Conservation (phyloP, 2,113 vertebrate species). For the Tetraodon nigroviridis region DNA sequence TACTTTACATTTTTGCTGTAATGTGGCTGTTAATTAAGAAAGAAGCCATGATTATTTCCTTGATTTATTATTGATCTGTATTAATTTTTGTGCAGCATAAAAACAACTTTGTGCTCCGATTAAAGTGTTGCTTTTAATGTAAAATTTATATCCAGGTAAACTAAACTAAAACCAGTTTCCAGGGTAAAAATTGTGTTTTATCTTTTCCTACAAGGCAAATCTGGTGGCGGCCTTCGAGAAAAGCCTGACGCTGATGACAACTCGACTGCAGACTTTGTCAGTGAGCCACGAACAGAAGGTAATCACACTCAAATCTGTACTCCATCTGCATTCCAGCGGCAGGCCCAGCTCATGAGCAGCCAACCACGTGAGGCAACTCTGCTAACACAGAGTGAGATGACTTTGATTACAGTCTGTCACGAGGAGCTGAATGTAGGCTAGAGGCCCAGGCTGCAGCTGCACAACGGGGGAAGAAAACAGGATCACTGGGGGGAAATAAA, state of each 20-base stretch:
- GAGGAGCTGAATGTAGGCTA: slow-evolving; percentile 42
- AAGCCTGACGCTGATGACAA: slow-evolving; percentile 90
- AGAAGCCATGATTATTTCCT: slow-evolving; percentile 4
- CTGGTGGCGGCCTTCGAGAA: slow-evolving; percentile 95
- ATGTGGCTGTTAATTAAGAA: neutral
- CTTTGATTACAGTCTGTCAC: slow-evolving; percentile 44
- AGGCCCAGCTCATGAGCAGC: neutral
- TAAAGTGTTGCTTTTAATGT: too few relatives aligned
- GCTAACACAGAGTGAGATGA: slow-evolving; percentile 5
- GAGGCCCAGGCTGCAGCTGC: slow-evolving; percentile 16
- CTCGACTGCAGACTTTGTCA: slow-evolving; percentile 86
- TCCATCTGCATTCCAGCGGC: slow-evolving; percentile 17
- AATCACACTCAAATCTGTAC: slow-evolving; percentile 33
- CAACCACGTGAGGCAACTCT: slow-evolving; percentile 7
- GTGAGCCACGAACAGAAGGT: slow-evolving; percentile 92
- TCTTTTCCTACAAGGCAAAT: slow-evolving; percentile 79
- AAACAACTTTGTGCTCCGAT: too few relatives aligned
- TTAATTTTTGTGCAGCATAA: neutral
- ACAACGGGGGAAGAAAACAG: slow-evolving; percentile 11
- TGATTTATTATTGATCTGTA: slow-evolving; percentile 28
- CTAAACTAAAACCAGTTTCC: neutral
- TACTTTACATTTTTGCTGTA: neutral
- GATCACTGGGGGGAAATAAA: neutral
- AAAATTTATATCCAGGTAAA: neutral
- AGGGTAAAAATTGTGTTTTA: neutral